Evolutionary conservation across 2,888 invertebrate species (phyloP).

Genomic region (Chalcosyrphus nemorum): DNA sequence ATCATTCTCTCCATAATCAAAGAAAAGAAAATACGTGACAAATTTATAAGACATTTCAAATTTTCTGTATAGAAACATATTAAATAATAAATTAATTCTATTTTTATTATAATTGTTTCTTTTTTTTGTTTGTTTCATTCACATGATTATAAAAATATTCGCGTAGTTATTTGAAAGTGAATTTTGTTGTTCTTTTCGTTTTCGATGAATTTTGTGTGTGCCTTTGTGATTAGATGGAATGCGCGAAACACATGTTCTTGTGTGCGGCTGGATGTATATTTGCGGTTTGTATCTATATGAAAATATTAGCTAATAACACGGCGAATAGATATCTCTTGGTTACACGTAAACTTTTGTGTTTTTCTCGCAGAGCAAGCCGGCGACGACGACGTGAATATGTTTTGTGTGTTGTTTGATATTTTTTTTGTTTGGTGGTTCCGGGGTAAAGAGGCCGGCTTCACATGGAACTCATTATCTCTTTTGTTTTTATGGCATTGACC

Average conservation of each 20-base stretch:
- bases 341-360: not conserved
- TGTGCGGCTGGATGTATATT: not conserved
- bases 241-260: slow-evolving; percentile 36
- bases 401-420: not conserved
- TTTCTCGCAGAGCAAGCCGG: slow-evolving; percentile 2
- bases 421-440: not conserved
- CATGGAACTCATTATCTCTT: not conserved
- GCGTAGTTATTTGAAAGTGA: slow-evolving; percentile 44
- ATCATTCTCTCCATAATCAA: not conserved
- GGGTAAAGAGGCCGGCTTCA: slow-evolving; percentile 13
- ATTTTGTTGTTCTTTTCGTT: slow-evolving; percentile 42
- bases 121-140: not conserved
- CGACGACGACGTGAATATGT: not conserved
- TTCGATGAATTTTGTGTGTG: slow-evolving; percentile 38
- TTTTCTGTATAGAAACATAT: not conserved
- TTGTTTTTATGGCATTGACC: slow-evolving; percentile 19
- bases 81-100: slow-evolving; percentile 33
- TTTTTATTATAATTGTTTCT: slow-evolving; percentile 7
- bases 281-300: not conserved
- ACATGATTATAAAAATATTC: slow-evolving; percentile 34
- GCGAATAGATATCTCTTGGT: slow-evolving; percentile 12
- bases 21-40: slow-evolving; percentile 15
- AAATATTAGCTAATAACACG: slow-evolving; percentile 15
- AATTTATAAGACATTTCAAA: slow-evolving; percentile 3
- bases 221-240: slow-evolving; percentile 56